Evolutionary conservation across 2,797 vertebrate species (phyloP).

Genomic region (Alca torda): DNA sequence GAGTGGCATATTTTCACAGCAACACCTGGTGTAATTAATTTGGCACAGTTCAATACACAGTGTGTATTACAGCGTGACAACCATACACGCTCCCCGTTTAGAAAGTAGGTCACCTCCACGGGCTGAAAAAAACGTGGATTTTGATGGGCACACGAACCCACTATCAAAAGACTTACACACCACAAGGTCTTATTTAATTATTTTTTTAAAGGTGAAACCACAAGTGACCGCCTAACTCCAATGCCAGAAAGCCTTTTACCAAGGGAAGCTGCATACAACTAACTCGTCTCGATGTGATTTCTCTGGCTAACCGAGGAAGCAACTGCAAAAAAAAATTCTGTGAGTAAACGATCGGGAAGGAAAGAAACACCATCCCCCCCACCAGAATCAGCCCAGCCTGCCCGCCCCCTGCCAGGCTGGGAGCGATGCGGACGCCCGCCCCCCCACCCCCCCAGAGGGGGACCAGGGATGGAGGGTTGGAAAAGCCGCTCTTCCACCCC

Average conservation of each 20-base stretch:
- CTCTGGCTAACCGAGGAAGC: background rate
- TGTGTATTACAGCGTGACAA: background rate
- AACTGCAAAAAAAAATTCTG: background rate
- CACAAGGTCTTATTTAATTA: background rate
- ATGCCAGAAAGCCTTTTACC: background rate
- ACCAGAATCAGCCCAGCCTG: background rate
- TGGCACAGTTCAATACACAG: background rate
- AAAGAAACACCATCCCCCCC: background rate
- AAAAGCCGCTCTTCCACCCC: background rate
- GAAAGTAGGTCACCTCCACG: slow-evolving; percentile 43
- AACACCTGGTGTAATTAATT: background rate
- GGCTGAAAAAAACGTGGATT: background rate
- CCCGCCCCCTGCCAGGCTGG: background rate
- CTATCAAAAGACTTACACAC: background rate
- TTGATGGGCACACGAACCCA: background rate
- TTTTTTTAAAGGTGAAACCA: background rate
- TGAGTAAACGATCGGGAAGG: background rate
- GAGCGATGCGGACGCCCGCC: background rate
- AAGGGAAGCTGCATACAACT: background rate
- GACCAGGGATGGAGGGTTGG: background rate
- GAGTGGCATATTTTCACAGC: background rate
- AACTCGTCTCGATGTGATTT: background rate
- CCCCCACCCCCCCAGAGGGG: no score
- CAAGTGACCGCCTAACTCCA: background rate
- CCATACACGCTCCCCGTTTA: background rate